These are phyloP conservation scores for Asobara japonica DNA, from an alignment of 1,140 invertebrate genomes.

Conservation along the genomic window DNA sequence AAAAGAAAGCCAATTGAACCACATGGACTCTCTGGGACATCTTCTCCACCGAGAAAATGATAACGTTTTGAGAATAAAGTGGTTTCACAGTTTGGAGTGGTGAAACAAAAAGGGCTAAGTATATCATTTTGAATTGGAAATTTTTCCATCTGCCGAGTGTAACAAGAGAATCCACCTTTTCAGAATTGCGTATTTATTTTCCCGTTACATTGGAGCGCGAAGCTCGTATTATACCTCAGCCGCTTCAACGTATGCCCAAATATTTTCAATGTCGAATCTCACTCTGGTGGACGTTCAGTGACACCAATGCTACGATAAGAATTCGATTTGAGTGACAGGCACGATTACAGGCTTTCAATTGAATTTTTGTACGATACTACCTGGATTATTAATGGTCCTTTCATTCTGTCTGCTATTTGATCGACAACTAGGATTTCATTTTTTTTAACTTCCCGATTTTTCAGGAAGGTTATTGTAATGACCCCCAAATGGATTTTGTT, in stretches of 20 bases:
- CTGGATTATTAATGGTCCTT: too few relatives aligned
- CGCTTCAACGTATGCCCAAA: too few relatives aligned
- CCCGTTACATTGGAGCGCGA: not conserved
- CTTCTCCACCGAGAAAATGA: not conserved
- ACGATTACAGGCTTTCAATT: not conserved
- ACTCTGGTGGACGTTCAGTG: not conserved
- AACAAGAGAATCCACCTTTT: not conserved
- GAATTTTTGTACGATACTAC: not conserved
- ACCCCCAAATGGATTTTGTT: too few relatives aligned
- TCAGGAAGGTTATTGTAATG: too few relatives aligned
- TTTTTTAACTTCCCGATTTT: too few relatives aligned
- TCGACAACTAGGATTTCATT: too few relatives aligned
- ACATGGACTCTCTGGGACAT: not conserved
- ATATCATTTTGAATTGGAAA: not conserved
- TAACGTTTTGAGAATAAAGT: not conserved
- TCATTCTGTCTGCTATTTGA: too few relatives aligned
- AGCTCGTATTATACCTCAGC: not conserved
- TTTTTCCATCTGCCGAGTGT: not conserved
- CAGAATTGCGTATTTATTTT: not conserved
- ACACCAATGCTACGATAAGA: not conserved
- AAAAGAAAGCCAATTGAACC: not conserved
- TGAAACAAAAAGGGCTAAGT: not conserved
- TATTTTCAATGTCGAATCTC: not conserved
- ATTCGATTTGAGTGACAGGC: not conserved
- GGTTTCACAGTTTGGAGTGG: not conserved